These are phyloP conservation scores for Osmoderma eremita DNA, from an alignment of 2,888 invertebrate genomes.

Conservation along the genomic window DNA sequence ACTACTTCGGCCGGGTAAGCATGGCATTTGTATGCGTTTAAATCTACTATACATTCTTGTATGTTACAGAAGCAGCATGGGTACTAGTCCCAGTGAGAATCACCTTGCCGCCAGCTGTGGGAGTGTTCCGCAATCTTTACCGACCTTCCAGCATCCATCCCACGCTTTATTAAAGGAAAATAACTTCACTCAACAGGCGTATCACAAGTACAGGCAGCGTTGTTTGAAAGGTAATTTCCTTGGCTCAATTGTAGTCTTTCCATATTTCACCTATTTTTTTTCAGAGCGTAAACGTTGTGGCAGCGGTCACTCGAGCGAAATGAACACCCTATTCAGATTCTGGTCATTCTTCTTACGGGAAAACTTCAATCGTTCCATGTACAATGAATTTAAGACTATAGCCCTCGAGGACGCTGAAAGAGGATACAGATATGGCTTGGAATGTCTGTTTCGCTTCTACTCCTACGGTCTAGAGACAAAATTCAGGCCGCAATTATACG, in stretches of 20 bases:
- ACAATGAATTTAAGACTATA: slow-evolving; percentile 90
- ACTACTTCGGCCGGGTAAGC: slow-evolving; percentile 79
- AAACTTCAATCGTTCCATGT: slow-evolving; percentile 98
- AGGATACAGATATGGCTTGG: slow-evolving; percentile 89
- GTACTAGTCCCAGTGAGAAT: slow-evolving; percentile 76
- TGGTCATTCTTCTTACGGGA: slow-evolving; percentile 99
- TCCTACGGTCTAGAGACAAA: slow-evolving; percentile 97
- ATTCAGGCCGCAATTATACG: slow-evolving; percentile 94
- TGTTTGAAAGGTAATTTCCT: slow-evolving; percentile 75
- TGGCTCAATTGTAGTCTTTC: background rate
- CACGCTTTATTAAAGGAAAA: slow-evolving; percentile 94
- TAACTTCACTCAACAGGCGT: slow-evolving; percentile 97
- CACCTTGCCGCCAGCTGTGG: slow-evolving; percentile 68
- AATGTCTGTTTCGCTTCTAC: slow-evolving; percentile 94
- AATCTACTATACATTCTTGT: too few species aligned
- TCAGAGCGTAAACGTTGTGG: slow-evolving; percentile 91
- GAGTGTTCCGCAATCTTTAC: slow-evolving; percentile 82
- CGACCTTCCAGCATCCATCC: slow-evolving; percentile 95
- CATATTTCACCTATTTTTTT: slow-evolving; percentile 15
- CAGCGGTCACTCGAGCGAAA: slow-evolving; percentile 95
- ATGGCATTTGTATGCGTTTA: too few species aligned
- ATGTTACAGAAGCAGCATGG: slow-evolving; percentile 74
- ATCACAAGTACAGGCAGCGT: slow-evolving; percentile 94
- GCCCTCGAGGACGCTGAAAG: slow-evolving; percentile 94
- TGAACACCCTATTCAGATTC: slow-evolving; percentile 99